Base-by-base conservation (phyloP, 2,797 vertebrate genomes). In the Leptatherina wallacei region DNA sequence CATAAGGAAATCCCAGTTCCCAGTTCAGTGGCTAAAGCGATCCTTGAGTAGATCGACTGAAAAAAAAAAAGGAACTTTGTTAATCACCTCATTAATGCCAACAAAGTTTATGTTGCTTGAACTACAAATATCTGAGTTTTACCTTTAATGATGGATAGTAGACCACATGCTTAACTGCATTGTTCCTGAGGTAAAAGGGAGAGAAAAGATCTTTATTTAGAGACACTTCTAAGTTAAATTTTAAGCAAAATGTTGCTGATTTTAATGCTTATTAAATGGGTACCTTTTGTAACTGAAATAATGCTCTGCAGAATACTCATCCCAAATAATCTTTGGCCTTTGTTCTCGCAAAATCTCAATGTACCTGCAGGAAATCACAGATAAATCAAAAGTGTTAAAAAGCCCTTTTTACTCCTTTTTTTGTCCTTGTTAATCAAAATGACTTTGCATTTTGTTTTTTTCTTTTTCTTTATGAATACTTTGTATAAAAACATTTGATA, bases 131-230 rank as follows among this genome's bases (percentile, higher is more conserved):
- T 44, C 14, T 20, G 18, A 22, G 59, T 58, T 75, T 80, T 91
- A 97, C 98, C 96, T 98, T 98, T 73, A 99, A 83, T 1, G 97
- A 96, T 1, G 98, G 98, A 77, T 97, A 99, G 93, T 98, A 99
- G 56, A 98, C 91, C 0, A 95, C 86, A 77, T 96, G 96, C 71
- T 96, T 98, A 8, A 91, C 94, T 18, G 94, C 95, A 59, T 96
- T 98, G 90, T 68, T 96, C 85, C 97, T 99, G 89, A 69, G 94
- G 93, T 68, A 56, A 61, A 73, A 81, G 32, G 3, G 33, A 68
- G 57, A 22, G 80, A 22, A 64, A 4, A 59, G 3, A 57, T 24
- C 0, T 63, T 67, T 56, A 40, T 79, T 77, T 64, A 65, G 56
- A 44, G 3, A 70, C 35, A 11, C 22, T 56, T 9, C 6, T 20